A percentile compares a stretch with the other conserved stretches of the same genome.
These are phyloP conservation scores for Felis chaus DNA, from an alignment of 2,113 vertebrate species.

Conservation along the genomic window DNA sequence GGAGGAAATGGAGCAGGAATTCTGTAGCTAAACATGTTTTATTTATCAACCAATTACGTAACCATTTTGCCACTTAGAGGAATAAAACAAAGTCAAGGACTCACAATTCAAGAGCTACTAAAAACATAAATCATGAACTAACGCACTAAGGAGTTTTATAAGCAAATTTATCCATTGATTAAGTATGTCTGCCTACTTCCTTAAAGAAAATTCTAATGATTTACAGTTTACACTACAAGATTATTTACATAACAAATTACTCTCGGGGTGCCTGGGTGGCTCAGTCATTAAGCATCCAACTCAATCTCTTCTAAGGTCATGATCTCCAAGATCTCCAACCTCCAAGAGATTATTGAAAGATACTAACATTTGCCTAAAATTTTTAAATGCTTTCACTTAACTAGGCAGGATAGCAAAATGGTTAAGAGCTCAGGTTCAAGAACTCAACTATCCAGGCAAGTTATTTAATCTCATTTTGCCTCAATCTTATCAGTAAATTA, in stretches of 20 bases:
- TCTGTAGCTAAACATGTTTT: conserved; percentile 48
- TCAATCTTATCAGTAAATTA: background rate
- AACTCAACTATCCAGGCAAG: background rate
- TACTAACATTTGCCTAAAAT: background rate
- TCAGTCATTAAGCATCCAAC: background rate
- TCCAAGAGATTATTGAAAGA: background rate
- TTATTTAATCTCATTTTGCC: conserved; percentile 37
- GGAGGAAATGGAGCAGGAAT: conserved; percentile 47
- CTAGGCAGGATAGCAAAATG: background rate
- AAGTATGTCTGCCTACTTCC: background rate
- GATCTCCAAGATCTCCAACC: background rate
- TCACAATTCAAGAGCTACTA: conserved; percentile 30
- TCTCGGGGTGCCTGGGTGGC: background rate
- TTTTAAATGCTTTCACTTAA: conserved; percentile 42
- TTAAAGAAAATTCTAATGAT: background rate
- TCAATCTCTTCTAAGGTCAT: background rate
- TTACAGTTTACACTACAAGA: background rate
- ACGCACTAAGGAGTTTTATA: background rate
- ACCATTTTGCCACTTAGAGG: conserved; percentile 33
- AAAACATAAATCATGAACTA: conserved; percentile 25
- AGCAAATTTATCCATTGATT: background rate
- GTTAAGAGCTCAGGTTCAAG: background rate
- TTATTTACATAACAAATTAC: conserved; percentile 37
- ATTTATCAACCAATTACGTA: conserved; percentile 53
- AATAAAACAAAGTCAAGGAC: conserved; percentile 34